Base-by-base conservation (phyloP, 2,113 vertebrate genomes). In the Salvelinus namaycush region DNA sequence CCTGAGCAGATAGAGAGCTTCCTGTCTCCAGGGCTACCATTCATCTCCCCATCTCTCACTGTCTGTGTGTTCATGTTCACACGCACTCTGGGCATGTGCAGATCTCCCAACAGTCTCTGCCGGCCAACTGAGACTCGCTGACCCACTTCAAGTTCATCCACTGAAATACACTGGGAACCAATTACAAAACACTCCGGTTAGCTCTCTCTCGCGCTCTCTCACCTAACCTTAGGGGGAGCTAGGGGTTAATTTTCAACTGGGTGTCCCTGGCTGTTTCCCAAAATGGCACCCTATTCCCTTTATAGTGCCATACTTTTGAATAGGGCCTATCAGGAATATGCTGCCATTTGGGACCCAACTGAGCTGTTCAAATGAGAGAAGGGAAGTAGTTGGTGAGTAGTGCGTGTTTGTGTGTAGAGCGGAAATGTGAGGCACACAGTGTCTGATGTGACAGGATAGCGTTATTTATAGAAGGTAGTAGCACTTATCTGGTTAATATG, bases 381-480 rank as follows among this genome's bases (percentile, higher is more conserved):
- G 51, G 16, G 51, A 54, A 54, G 51, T 54, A 14, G 16, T 54
- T 18, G 12, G 26, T 29, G 3, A 27, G 13, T 14, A 13, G 13
- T 14, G 62, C 20, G 60, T 65, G n/a, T 65, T 13, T 65, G 24
- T 1, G 68, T 64, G 59, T 82, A 57, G 72, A 78, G 26, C 27
- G 57, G 75, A 89, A 87, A 69, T 31, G 76, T 84, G 76, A 39
- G 29, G 64, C 73, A 29, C 67, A 48, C 16, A 87, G 70, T 76
- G 66, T 84, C 71, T 13, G 84, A 2, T 65, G 77, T 70, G 12
- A 71, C 77, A 77, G 80, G 85, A 72, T 51, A 9, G 78, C 29
- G 84, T 86, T 87, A 90, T 91, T 92, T 87, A 87, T 90, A 87
- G 85, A 59, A n/a, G 75, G 70, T 49, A 64, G 79, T 5, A n/a